These are phyloP conservation scores for Pecten maximus DNA, from an alignment of 2,888 invertebrate genomes.

Conservation along the genomic window DNA sequence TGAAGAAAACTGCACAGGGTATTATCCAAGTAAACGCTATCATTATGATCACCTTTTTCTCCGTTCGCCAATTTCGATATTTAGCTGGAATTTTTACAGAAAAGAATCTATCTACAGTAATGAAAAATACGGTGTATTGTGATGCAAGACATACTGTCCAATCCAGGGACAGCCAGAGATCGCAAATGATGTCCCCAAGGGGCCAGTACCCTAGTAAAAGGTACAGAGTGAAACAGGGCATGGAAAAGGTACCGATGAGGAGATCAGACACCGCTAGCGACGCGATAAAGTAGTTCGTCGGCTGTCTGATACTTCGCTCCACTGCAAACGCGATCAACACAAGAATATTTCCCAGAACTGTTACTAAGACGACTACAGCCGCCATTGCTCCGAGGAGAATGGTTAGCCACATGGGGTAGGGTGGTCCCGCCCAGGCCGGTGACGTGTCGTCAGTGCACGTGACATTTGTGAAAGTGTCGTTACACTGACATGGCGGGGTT, in stretches of 20 bases:
- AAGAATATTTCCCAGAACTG: constrained; percentile 96
- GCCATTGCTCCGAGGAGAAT: constrained; percentile 93
- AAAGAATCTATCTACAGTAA: constrained; percentile 99
- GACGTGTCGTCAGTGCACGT: background rate
- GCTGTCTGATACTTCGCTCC: constrained; percentile 94
- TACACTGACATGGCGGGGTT: constrained; percentile 15
- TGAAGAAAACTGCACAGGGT: constrained; percentile 97
- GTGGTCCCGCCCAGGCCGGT: constrained; percentile 33
- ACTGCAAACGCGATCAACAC: constrained; percentile 97
- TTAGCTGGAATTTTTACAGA: constrained; percentile 99
- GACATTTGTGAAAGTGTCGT: constrained; percentile 27
- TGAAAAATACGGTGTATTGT: constrained; percentile 98
- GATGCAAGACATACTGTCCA: constrained; percentile 99
- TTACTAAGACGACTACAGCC: constrained; percentile 93
- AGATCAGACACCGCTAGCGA: constrained; percentile 98
- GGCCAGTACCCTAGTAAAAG: constrained; percentile 98
- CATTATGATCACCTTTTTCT: constrained; percentile 96
- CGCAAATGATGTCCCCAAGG: constrained; percentile 96
- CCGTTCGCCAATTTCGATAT: constrained; percentile 98
- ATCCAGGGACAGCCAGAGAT: constrained; percentile 98
- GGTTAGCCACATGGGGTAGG: constrained; percentile 93
- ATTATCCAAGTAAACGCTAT: constrained; percentile 98
- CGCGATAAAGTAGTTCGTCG: constrained; percentile 99
- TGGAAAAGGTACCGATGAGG: constrained; percentile 97
- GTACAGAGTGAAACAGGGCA: constrained; percentile 99